phyloP scores from a whole-genome alignment of 2,888 invertebrate genomes.

The Caradrina clavipalpis region DNA sequence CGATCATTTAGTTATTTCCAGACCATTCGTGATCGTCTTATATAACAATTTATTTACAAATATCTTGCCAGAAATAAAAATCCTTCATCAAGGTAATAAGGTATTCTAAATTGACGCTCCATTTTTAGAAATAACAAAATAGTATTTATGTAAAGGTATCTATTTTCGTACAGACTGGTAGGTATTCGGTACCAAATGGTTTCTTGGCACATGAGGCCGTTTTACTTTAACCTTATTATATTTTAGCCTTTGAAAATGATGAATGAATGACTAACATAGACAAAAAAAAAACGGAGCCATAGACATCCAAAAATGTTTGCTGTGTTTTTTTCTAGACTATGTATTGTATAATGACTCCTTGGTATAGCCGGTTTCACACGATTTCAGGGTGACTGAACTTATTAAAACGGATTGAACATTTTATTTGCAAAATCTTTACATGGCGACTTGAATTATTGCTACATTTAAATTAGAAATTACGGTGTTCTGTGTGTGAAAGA shows the following conservation, averaged over 20 bases:
- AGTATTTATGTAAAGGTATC: neutral
- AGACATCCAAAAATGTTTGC: neutral
- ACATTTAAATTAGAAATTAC: constrained; percentile 5
- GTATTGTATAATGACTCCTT: constrained; percentile 7
- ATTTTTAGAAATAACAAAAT: constrained; percentile 34
- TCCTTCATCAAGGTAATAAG: constrained; percentile 4
- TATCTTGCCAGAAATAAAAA: constrained; percentile 31
- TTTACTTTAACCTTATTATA: too few relatives aligned
- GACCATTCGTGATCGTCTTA: constrained; percentile 53
- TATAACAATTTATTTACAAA: constrained; percentile 47
- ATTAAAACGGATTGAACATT: neutral
- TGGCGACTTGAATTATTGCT: constrained; percentile 2
- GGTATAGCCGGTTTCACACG: constrained; percentile 14
- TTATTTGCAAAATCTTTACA: constrained; percentile 10
- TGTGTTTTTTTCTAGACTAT: neutral
- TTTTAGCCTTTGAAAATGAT: neutral
- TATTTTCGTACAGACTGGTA: neutral
- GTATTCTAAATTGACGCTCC: constrained; percentile 23
- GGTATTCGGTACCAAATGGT: neutral
- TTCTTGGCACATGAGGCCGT: constrained; percentile 19
- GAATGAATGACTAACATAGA: neutral
- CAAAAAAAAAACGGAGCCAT: neutral
- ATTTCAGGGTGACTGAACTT: constrained; percentile 40
- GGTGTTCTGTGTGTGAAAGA: constrained; percentile 6
- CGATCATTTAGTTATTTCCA: constrained; percentile 47